Evolutionary conservation across 35 echinoderm and acorn worm species (phyloP), one percentile per base, ranked within the genome.

Genomic region (Heliocidaris erythrogramma): DNA sequence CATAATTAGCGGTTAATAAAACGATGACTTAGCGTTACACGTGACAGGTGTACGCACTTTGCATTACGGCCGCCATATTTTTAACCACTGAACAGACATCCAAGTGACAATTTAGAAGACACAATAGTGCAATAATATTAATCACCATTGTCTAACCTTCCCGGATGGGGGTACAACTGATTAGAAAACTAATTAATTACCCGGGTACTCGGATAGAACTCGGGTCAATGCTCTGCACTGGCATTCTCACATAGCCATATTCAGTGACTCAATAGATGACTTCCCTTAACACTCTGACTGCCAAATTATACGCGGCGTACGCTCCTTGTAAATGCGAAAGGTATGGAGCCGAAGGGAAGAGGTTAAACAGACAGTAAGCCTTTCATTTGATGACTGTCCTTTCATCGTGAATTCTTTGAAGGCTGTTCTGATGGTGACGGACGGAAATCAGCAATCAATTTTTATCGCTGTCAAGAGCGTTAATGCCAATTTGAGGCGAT

Each of bases 371-470:
- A 4, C 18, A 7, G 24, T 21, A 24, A 7, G 65, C 7, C 65
- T n/a, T 78, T 78, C 65, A 78, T n/a, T 5, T 2, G 27, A 24
- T 78, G 65, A 78, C 65, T 78, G 65, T 78, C 65, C 65, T 78
- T 78, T 78, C 65, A 18, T 27, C 21, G 65, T 78, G 65, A 78
- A 78, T 24, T 18, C 52, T 7, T 56, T 14, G 52, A 56, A 56
- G 52, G 52, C 65, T 78, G 65, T 78, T 78, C 27, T 7, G 17
- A 2, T 18, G 7, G n/a, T 27, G 65, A 78, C 18, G 8, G 21
- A n/a, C 65, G 65, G 65, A 78, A 78, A 78, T 78, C 65, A 78
- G 65, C 65, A 78, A 78, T 78, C 65, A 78, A 78, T n/a, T 78
- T 18, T n/a, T 18, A 78, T 21, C 65, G 65, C 65, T 78, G 65